Evolutionary conservation across 2,888 invertebrate species (phyloP), one percentile per base, ranked within the genome.

Genomic region (Protonemura montana): DNA sequence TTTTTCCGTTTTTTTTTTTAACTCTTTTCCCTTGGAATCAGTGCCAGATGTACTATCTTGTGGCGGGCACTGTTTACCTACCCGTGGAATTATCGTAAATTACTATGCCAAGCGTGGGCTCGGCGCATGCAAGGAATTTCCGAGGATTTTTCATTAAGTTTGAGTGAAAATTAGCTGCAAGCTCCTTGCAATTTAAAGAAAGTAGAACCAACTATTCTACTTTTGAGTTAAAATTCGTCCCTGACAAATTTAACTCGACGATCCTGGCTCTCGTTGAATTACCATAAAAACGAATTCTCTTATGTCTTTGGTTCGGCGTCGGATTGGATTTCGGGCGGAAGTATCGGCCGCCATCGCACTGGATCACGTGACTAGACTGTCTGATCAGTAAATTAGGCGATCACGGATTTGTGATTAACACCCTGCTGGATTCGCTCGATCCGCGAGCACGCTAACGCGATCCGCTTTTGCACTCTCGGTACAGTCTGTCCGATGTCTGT

Each of bases 101-200:
- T 59, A 59, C 59, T 59, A 7, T 59, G 59, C 59, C 59, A 21
- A 59, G 59, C 59, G 59, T 59, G 59, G 59, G 59, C 59, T 13
- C 21, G 13, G 59, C 59, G 13, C 59, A 59, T 59, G 59, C 59
- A 59, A 59, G 59, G 59, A 59, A 59, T 59, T 59, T 59, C 59
- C 59, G 59, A 59, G 59, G 59, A 59, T 59, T 59, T 59, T 59
- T 59, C 59, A 59, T 59, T 59, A 59, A 59, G 21, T 59, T 59
- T 59, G 16, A 59, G 59, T 59, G 59, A 59, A 59, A 59, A 59
- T 59, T 59, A 59, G 59, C 59, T 59, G 1, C 3, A 59, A 21
- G 59, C 21, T 59, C 59, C 21, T 1, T 59, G 59, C 59, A 59
- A 59, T 59, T 13, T 21, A 21, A 59, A 59, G 59, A 59, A 21